phyloP scores from a whole-genome alignment of 2,888 invertebrate genomes.

The Aricia artaxerxes region DNA sequence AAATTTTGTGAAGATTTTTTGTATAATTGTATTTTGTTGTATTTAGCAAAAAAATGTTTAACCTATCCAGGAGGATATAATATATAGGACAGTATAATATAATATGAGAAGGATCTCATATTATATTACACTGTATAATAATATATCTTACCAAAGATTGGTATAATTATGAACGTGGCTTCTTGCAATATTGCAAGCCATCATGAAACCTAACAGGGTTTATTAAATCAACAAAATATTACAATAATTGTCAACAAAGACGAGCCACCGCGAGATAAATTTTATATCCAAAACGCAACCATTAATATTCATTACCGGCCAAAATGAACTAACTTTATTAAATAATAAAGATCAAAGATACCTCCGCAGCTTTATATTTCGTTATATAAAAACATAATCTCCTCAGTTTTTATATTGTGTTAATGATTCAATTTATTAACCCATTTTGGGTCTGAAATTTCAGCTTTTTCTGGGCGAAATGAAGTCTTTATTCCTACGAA shows the following conservation, averaged over 20 bases:
- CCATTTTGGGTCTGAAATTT: background rate
- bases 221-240: background rate
- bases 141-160: too few relatives aligned
- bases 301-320: constrained; percentile 78
- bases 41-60: too few relatives aligned
- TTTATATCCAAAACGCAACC: constrained; percentile 76
- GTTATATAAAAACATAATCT: constrained; percentile 40
- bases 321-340: constrained; percentile 78
- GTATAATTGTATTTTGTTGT: too few relatives aligned
- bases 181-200: too few relatives aligned
- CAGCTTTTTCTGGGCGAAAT: background rate
- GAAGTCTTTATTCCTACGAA: background rate
- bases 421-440: constrained; percentile 1
- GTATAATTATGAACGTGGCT: too few relatives aligned
- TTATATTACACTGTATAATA: too few relatives aligned
- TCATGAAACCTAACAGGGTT: background rate
- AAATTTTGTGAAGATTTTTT: too few relatives aligned
- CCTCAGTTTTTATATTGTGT: background rate
- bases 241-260: constrained; percentile 22
- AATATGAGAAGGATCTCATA: too few relatives aligned
- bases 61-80: too few relatives aligned
- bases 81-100: too few relatives aligned
- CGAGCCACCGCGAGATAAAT: constrained; percentile 69
- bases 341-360: constrained; percentile 73
- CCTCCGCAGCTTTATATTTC: constrained; percentile 49